These are phyloP conservation scores for Heliconius cydno DNA, from an alignment of 2,888 invertebrate species.

Conservation along the genomic window DNA sequence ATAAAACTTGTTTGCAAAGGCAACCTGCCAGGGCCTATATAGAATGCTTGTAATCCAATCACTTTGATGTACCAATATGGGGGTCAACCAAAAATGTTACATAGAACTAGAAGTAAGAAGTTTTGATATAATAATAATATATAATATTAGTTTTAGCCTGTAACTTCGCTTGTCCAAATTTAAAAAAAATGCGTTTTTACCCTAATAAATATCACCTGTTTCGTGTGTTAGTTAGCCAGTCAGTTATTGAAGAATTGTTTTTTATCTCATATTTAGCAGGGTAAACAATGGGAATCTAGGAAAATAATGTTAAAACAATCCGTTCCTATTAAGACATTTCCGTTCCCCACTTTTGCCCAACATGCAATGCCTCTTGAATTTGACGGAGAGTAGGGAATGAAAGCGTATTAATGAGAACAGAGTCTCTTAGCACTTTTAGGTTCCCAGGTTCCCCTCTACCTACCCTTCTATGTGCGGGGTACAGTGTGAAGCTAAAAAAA, in stretches of 20 bases:
- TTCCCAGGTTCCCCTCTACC: neutral
- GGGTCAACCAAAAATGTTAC: constrained; percentile 4
- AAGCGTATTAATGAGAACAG: neutral
- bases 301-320: no score
- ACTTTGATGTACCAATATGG: constrained; percentile 24
- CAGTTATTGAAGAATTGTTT: no score
- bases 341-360: neutral
- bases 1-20: constrained; percentile 29
- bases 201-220: no score
- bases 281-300: no score
- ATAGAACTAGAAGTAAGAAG: neutral
- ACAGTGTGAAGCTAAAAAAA: neutral
- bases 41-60: constrained; percentile 19
- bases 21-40: constrained; percentile 24
- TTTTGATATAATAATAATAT: neutral
- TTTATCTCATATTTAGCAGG: no score
- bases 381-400: neutral
- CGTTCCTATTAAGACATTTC: no score
- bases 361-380: neutral
- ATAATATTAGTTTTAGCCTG: no score
- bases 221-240: no score
- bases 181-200: no score
- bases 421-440: neutral
- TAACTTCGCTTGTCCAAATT: no score
- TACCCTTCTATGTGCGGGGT: neutral